Evolutionary conservation across 2,888 invertebrate genomes (phyloP), one percentile per base, ranked within the genome.

Genomic region (Drosophila macrothrix): DNA sequence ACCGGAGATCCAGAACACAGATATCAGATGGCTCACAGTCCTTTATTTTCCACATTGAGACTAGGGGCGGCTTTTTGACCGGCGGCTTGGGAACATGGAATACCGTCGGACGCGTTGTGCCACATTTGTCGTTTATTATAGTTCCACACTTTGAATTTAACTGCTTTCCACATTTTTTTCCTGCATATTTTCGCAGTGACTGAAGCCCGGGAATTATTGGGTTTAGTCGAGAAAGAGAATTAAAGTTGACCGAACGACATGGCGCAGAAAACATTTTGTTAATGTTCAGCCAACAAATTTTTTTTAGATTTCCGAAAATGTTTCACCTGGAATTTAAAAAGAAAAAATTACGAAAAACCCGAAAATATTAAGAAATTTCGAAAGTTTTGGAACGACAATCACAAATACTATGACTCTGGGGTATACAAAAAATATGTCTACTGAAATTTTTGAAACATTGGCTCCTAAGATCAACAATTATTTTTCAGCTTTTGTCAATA

Each of bases 41-140:
- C 0, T 72, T n/a, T 0, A 74, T 9, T 9, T 54, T 29, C 82
- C 82, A 82, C 82, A 82, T 83, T 0, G 81, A 81, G 1, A 53
- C 16, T 0, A 67, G 14, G 0, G 10, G 4, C 0, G 63, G 28
- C 10, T 31, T 6, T 19, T 7, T 33, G 1, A 1, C 12, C 14
- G 14, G 12, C 2, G 31, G 22, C 10, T 59, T 59, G 3, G 49
- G 4, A 19, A 46, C 59, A 28, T 41, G 19, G 12, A 29, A 4
- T 29, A 39, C 29, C 5, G 43, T 16, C 0, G n/a, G 28, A 12
- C 19, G 25, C 0, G 37, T 41, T 10, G 31, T 1, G 4, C 64
- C 68, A 31, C 80, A 80, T 14, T 56, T 41, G 58, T 74, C 69
- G 2, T 19, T 49, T 0, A 62, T 29, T 39, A 60, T 31, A 16